Evolutionary conservation across 2,888 invertebrate genomes (phyloP).

Genomic region (Mesodorylaimus sp.): DNA sequence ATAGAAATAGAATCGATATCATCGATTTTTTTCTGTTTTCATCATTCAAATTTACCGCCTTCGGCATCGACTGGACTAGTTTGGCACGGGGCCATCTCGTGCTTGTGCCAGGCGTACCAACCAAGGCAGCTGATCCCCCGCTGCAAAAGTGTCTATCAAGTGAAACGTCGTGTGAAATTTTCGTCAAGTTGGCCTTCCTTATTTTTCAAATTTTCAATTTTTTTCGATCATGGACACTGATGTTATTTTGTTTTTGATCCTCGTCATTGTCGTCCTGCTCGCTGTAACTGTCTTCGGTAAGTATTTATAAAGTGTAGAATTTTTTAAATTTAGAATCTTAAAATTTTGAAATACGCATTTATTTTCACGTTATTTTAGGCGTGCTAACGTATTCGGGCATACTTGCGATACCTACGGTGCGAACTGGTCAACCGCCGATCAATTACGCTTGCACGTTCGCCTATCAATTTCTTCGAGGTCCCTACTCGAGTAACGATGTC

Average conservation of each 20-base stretch:
- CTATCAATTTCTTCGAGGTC: conserved; percentile 34
- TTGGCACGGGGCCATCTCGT: too few species aligned
- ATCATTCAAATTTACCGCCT: too few species aligned
- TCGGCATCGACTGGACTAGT: too few species aligned
- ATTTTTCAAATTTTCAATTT: too few species aligned
- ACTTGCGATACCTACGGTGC: neutral
- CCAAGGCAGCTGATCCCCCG: too few species aligned
- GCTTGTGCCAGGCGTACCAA: too few species aligned
- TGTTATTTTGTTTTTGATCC: neutral
- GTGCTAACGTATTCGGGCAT: neutral
- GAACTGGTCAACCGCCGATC: neutral
- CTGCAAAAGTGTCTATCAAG: too few species aligned
- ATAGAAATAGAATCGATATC: too few species aligned
- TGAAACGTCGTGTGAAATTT: too few species aligned
- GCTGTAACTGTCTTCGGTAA: neutral
- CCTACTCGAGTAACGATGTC: conserved; percentile 29
- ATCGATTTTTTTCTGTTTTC: too few species aligned
- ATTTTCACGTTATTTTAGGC: neutral
- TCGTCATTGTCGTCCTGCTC: neutral
- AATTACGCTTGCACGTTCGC: conserved; percentile 18
- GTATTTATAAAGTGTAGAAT: neutral
- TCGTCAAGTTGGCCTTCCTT: too few species aligned
- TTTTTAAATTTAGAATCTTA: neutral
- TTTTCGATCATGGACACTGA: neutral
- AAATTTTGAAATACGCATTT: neutral